Conservation (phyloP, 64 coral and sea anemone genomes). For the Orbicella faveolata region DNA sequence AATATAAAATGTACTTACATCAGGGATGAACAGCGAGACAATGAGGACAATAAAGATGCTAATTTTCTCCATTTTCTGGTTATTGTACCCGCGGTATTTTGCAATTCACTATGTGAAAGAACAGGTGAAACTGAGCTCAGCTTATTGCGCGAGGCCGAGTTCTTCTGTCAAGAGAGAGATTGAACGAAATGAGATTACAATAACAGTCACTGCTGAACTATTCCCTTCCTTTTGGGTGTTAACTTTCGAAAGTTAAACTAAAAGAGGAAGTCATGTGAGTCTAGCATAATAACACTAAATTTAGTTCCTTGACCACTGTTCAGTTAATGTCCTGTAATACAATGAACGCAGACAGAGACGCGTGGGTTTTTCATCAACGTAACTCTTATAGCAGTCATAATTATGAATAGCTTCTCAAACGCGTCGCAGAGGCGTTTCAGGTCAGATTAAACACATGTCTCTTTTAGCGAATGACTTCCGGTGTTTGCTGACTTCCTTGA, state of each 20-base stretch:
- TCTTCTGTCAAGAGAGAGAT: not conserved
- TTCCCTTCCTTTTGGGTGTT: not conserved
- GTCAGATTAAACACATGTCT: not conserved
- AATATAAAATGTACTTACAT: not conserved
- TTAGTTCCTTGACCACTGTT: not conserved
- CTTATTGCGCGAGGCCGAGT: not conserved
- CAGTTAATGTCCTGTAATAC: not conserved
- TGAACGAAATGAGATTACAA: not conserved
- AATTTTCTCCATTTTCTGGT: slow-evolving; percentile 12
- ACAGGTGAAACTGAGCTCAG: not conserved
- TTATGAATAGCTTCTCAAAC: not conserved
- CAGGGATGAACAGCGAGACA: not conserved
- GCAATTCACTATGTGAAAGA: not conserved
- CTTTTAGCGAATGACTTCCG: not conserved
- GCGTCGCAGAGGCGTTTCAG: not conserved
- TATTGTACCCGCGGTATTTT: not conserved
- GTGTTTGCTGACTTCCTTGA: slow-evolving; percentile 2
- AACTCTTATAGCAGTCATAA: not conserved
- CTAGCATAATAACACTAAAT: not conserved
- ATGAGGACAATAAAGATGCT: not conserved
- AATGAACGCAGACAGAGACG: not conserved
- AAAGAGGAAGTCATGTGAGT: not conserved
- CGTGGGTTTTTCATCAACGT: not conserved
- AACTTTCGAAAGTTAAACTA: not conserved
- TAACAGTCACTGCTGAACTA: not conserved